Evolutionary conservation across 2,113 vertebrate species (phyloP).

Genomic region (Nibea coibor): DNA sequence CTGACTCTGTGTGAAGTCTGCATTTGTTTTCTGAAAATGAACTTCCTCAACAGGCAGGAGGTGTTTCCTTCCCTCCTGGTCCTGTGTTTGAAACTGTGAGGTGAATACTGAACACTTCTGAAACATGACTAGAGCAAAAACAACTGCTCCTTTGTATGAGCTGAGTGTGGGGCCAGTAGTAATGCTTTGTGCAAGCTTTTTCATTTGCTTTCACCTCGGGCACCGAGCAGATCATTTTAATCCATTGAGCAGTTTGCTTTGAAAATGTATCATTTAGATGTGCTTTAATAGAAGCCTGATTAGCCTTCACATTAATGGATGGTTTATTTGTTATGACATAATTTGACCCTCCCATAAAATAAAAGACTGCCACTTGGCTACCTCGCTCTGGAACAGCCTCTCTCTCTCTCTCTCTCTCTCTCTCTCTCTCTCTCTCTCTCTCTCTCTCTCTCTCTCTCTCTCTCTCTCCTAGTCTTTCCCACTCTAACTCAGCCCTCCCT

Average conservation of each 20-base stretch:
- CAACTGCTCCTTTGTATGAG: constrained; percentile 77
- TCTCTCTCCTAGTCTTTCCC: constrained; percentile 16
- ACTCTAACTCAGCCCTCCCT: constrained; percentile 42
- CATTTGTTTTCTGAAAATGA: constrained; percentile 78
- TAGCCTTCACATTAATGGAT: constrained; percentile 25
- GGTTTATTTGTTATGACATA: constrained; percentile 53
- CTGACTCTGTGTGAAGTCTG: constrained; percentile 65
- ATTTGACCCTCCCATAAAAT: constrained; percentile 52
- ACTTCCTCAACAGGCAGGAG: constrained; percentile 81
- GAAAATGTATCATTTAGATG: constrained; percentile 26
- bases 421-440: constrained; percentile 13
- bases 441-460: constrained; percentile 45
- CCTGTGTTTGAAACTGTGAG: constrained; percentile 76
- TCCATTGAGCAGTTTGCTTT: constrained; percentile 44
- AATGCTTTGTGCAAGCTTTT: constrained; percentile 66
- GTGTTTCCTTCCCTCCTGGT: constrained; percentile 77
- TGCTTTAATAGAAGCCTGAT: constrained; percentile 26
- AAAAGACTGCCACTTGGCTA: constrained; percentile 45
- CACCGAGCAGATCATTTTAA: constrained; percentile 36
- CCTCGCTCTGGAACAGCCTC: constrained; percentile 35
- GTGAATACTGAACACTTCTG: constrained; percentile 79
- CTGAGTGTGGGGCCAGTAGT: constrained; percentile 62
- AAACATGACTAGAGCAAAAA: constrained; percentile 80
- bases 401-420: constrained; percentile 35
- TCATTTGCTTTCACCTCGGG: constrained; percentile 52